Evolutionary conservation across 2,888 invertebrate species (phyloP).

Genomic region (Athalia cordata): DNA sequence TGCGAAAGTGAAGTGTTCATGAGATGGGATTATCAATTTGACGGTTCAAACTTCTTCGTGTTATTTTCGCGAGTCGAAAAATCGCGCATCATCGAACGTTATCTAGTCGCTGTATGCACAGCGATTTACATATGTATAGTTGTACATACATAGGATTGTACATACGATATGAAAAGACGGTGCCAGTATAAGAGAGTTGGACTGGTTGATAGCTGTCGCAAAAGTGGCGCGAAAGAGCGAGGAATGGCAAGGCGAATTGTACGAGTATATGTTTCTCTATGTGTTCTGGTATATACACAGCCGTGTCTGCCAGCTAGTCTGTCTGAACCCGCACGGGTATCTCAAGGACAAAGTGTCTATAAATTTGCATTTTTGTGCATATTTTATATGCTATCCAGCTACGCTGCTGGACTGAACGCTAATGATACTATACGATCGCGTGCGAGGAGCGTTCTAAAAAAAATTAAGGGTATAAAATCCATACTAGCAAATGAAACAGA

Average conservation of each 20-base stretch:
- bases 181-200: background rate
- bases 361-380: constrained; percentile 39
- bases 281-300: background rate
- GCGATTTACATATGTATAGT: too few relatives aligned
- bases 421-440: too few relatives aligned
- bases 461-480: too few relatives aligned
- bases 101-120: too few relatives aligned
- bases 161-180: background rate
- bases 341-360: constrained; percentile 31
- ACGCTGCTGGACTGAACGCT: background rate
- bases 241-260: background rate
- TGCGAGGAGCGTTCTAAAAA: too few relatives aligned
- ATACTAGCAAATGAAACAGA: too few relatives aligned
- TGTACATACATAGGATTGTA: background rate
- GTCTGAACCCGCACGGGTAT: constrained; percentile 34
- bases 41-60: background rate
- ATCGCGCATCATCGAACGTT: too few relatives aligned
- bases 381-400: background rate
- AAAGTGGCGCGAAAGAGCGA: background rate
- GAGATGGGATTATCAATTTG: background rate
- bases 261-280: background rate
- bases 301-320: constrained; percentile 39
- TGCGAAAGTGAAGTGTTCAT: background rate
- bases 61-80: too few relatives aligned
- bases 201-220: background rate